Conservation (phyloP, 2,888 invertebrate genomes). For the Darwinula stevensoni region DNA sequence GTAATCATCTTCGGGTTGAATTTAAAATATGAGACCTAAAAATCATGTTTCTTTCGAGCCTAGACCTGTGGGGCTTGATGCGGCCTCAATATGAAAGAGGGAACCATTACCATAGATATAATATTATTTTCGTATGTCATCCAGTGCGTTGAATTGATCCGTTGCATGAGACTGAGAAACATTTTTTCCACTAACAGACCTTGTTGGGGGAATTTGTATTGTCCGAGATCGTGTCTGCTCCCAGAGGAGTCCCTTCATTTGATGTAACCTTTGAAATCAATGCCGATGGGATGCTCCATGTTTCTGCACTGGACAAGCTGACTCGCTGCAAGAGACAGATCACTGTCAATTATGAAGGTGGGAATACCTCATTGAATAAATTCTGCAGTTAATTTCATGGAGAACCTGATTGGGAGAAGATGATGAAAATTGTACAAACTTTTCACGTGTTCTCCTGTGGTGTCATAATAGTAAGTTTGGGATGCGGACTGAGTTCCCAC, state of each 20-base stretch:
- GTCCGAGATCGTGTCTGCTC: slow-evolving; percentile 21
- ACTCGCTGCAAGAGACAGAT: slow-evolving; percentile 15
- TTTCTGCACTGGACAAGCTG: slow-evolving; percentile 22
- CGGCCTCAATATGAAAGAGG: slow-evolving; percentile 13
- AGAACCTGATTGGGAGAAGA: slow-evolving; percentile 22
- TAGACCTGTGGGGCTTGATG: slow-evolving; percentile 13
- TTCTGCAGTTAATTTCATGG: slow-evolving; percentile 20
- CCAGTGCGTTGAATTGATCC: slow-evolving; percentile 3
- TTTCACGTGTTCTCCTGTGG: too few species aligned
- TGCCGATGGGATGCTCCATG: slow-evolving; percentile 23
- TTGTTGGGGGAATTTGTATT: slow-evolving; percentile 22
- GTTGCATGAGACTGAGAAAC: too few species aligned
- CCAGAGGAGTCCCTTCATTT: slow-evolving; percentile 25
- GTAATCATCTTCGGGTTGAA: neutral
- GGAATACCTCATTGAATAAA: too few species aligned
- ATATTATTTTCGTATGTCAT: neutral
- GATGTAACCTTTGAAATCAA: slow-evolving; percentile 24
- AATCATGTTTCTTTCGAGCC: too few species aligned
- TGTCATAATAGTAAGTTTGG: too few species aligned
- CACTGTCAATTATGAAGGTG: slow-evolving; percentile 19
- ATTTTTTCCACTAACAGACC: slow-evolving; percentile 6
- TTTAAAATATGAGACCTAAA: neutral
- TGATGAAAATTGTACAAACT: too few species aligned
- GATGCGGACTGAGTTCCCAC: too few species aligned
- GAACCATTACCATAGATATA: slow-evolving; percentile 3